phyloP scores from a whole-genome alignment of 2,888 invertebrate species.

The Meta bourneti region DNA sequence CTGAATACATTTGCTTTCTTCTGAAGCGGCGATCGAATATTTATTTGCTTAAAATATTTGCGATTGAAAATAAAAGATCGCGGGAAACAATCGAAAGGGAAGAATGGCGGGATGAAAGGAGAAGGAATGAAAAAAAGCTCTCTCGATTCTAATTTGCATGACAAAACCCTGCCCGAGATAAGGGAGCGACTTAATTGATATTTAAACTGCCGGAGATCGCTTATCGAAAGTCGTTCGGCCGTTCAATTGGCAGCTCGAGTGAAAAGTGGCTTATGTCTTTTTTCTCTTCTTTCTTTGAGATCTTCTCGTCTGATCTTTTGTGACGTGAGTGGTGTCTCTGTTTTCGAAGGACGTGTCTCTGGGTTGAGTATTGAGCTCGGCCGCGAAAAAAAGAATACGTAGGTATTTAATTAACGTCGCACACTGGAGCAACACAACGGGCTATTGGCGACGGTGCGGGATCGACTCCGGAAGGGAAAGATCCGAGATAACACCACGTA shows the following conservation, averaged over 20 bases:
- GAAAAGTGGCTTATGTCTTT: neutral
- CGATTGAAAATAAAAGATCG: slow-evolving; percentile 25
- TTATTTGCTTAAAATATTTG: slow-evolving; percentile 42
- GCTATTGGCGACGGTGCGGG: too few species aligned
- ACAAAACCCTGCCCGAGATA: slow-evolving; percentile 33
- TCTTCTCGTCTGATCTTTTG: neutral
- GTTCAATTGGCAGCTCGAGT: neutral
- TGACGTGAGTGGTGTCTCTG: too few species aligned
- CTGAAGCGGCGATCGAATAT: neutral
- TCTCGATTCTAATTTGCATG: slow-evolving; percentile 58
- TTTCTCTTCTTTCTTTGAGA: neutral
- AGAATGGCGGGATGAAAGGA: neutral
- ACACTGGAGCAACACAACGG: too few species aligned
- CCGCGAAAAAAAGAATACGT: too few species aligned
- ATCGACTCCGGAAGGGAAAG: too few species aligned
- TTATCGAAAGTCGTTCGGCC: neutral
- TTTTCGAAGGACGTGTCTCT: neutral
- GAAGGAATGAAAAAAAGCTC: neutral
- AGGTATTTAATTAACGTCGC: too few species aligned
- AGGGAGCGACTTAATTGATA: slow-evolving; percentile 58
- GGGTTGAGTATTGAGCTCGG: too few species aligned
- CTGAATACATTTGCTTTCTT: slow-evolving; percentile 8
- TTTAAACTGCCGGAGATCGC: slow-evolving; percentile 50
- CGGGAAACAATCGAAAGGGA: slow-evolving; percentile 10
- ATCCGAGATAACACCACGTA: too few species aligned